Evolutionary conservation across 2,797 vertebrate genomes (phyloP), one percentile per base, ranked within the genome.

Genomic region (Epinephelus malabaricus): DNA sequence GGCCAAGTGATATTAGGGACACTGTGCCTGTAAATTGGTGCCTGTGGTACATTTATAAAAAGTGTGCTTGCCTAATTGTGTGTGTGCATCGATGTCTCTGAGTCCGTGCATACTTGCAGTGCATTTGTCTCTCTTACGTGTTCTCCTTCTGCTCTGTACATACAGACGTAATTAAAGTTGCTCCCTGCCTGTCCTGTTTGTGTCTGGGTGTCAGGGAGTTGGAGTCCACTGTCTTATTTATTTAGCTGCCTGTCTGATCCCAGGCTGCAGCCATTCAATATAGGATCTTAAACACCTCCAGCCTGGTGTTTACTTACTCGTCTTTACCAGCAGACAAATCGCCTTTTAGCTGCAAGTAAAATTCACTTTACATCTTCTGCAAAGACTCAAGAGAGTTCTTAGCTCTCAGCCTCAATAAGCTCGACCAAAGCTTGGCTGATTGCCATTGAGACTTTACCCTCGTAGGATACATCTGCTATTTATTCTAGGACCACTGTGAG

Each of bases 401-500:
- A n/a, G 61, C 40, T 70, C 56, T 53, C 21, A 67, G 51, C 18
- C 21, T 74, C 66, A 85, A 65, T 73, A 75, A 82, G 69, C 61
- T 65, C 25, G 38, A 30, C 66, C 18, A 46, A 63, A 58, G 21
- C 21, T 23, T 76, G 49, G 66, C 70, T 73, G 63, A 80, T 66
- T 71, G 30, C 87, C 80, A 65, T 27, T 6, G 79, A 64, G 77
- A 66, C 67, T 69, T 76, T 17, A 50, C 27, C 21, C 45, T 65
- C 73, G 76, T 49, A 75, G 50, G 55, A 59, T 38, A 19, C 13
- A 69, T 77, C 71, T 73, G 79, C 23, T 61, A 56, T 89, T 84
- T 69, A 79, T 78, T 78, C 47, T 11, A 51, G 59, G 40, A 76
- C 68, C 56, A 38, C 56, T 67, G 30, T 60, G 54, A 61, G 59